These are phyloP conservation scores for Chelonus formosanus DNA, from an alignment of 2,888 invertebrate species.

Conservation along the genomic window DNA sequence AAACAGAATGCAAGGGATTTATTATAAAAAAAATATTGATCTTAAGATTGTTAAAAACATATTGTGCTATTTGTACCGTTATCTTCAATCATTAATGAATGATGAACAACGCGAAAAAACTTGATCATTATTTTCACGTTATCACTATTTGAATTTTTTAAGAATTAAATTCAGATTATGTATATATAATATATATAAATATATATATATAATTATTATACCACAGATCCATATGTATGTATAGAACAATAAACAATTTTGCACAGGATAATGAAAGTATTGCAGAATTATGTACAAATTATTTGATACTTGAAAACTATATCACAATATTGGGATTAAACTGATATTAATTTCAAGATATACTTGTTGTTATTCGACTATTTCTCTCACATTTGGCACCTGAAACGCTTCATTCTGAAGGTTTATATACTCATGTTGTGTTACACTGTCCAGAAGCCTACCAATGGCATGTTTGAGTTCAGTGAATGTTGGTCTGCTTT, in stretches of 20 bases:
- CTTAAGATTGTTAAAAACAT: too few species aligned
- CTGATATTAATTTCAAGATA: too few species aligned
- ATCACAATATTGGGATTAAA: too few species aligned
- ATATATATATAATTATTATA: conserved; percentile 44
- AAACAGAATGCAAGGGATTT: too few species aligned
- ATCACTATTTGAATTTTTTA: conserved; percentile 33
- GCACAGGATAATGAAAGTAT: conserved; percentile 33
- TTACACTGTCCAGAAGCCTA: conserved; percentile 62
- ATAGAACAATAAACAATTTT: conserved; percentile 47
- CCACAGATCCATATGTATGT: conserved; percentile 54
- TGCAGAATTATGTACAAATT: conserved; percentile 15
- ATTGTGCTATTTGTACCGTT: conserved; percentile 36
- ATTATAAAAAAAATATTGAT: too few species aligned
- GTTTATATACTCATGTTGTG: conserved; percentile 56
- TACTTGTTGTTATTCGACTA: conserved; percentile 42
- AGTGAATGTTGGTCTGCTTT: conserved; percentile 76
- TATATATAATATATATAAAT: conserved; percentile 39
- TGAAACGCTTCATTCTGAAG: conserved; percentile 39
- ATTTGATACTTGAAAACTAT: conserved; percentile 35
- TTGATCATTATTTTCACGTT: conserved; percentile 31
- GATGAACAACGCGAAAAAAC: conserved; percentile 25
- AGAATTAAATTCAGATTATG: conserved; percentile 36
- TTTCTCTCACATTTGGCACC: conserved; percentile 31
- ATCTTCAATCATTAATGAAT: conserved; percentile 34
- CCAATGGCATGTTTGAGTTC: conserved; percentile 69